Percentiles rank a stretch among this genome's conserved stretches.
Conservation (phyloP, 2,888 invertebrate species). For the Rhopalosiphum nymphaeae region DNA sequence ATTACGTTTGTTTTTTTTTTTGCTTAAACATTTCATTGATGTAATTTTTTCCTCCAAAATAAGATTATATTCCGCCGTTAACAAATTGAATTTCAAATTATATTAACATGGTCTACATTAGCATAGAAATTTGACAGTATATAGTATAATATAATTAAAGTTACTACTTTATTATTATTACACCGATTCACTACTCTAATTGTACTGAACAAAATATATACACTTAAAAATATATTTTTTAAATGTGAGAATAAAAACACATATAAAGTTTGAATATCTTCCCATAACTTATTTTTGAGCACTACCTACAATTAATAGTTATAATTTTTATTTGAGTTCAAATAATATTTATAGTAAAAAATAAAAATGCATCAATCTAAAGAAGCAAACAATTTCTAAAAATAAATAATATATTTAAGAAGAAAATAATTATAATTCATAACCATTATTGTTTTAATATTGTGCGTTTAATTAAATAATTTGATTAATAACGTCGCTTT, state of each 20-base stretch:
- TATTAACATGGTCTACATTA: background rate
- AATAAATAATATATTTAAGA: background rate
- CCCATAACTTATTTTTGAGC: background rate
- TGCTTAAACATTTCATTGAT: background rate
- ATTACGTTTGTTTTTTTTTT: background rate
- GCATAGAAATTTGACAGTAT: background rate
- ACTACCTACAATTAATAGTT: background rate
- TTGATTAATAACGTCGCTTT: conserved; percentile 26
- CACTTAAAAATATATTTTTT: background rate
- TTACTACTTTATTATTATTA: background rate
- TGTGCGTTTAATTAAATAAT: conserved; percentile 14
- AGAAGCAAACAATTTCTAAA: background rate
- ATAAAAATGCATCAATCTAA: background rate
- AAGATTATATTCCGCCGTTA: background rate
- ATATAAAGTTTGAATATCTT: background rate
- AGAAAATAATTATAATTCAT: background rate
- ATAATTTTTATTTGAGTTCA: background rate
- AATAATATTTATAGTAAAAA: background rate
- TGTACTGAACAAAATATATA: background rate
- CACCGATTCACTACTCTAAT: background rate
- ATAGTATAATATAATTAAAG: background rate
- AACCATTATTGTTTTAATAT: background rate
- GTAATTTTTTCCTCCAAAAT: background rate
- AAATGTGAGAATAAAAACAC: background rate
- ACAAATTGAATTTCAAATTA: background rate